phyloP scores from a whole-genome alignment of 2,797 vertebrate species.

The Tragelaphus oryx region DNA sequence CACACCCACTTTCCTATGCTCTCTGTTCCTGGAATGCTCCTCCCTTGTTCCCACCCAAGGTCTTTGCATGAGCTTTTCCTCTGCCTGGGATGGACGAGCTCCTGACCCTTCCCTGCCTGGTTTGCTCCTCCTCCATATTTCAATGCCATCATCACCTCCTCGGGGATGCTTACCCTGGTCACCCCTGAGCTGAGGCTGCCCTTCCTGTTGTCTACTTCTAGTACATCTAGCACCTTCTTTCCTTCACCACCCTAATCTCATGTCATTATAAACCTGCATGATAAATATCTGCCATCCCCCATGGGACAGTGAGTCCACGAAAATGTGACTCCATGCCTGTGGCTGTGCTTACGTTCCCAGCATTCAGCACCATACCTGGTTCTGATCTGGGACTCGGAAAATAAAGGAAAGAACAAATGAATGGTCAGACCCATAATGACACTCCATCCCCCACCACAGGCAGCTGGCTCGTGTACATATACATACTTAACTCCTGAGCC shows the following conservation, averaged over 20 bases:
- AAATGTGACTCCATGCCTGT: rapidly evolving
- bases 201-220: not conserved
- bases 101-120: not conserved
- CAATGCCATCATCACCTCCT: not conserved
- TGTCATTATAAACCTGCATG: rapidly evolving
- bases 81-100: not conserved
- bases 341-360: not conserved
- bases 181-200: not conserved
- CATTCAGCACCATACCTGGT: rapidly evolving
- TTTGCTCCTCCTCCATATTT: not conserved
- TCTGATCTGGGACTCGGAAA: not conserved
- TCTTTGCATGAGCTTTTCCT: not conserved
- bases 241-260: not conserved
- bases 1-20: not conserved
- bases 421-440: not conserved
- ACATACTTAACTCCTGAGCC: not conserved
- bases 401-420: not conserved
- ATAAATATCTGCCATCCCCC: not conserved
- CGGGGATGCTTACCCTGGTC: rapidly evolving
- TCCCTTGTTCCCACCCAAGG: not conserved
- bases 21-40: not conserved
- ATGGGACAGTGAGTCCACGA: not conserved
- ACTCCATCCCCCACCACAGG: not conserved
- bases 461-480: rapidly evolving
- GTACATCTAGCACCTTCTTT: not conserved